Conservation (phyloP, 2,113 vertebrate genomes). For the Bungarus multicinctus region DNA sequence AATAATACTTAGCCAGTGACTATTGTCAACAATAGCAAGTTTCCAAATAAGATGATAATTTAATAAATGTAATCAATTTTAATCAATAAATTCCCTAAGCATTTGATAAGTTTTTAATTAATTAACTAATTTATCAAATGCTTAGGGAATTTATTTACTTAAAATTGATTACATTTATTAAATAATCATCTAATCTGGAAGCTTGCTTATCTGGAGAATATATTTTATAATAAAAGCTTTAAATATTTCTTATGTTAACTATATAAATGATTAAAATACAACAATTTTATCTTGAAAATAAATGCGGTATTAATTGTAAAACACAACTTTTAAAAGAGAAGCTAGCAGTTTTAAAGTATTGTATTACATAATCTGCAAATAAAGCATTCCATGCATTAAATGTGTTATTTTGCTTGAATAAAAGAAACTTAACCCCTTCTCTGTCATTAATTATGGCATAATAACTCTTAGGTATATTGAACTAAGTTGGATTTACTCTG, state of each 20-base stretch:
- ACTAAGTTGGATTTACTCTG: conserved; percentile 18
- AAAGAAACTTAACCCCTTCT: conserved; percentile 1
- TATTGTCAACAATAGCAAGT: background rate
- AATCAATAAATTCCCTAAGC: background rate
- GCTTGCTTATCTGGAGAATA: background rate
- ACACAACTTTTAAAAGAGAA: conserved; percentile 13
- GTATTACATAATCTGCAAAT: background rate
- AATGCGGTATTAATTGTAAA: background rate
- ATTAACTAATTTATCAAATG: background rate
- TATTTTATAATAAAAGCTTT: background rate
- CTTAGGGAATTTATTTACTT: background rate
- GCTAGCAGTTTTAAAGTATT: conserved; percentile 31
- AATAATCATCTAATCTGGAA: background rate
- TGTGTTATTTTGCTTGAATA: conserved; percentile 45
- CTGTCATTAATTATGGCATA: conserved; percentile 32
- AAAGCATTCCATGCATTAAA: conserved; percentile 11
- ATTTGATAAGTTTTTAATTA: background rate
- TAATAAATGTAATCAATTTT: background rate
- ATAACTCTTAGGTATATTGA: conserved; percentile 50
- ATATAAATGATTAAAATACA: background rate
- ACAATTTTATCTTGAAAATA: background rate
- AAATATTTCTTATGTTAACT: background rate
- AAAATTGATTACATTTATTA: background rate
- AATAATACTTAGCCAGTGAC: background rate
- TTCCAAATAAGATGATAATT: background rate